These are phyloP conservation scores for Hipparchia semele DNA, from an alignment of 2,888 invertebrate genomes.

Conservation along the genomic window DNA sequence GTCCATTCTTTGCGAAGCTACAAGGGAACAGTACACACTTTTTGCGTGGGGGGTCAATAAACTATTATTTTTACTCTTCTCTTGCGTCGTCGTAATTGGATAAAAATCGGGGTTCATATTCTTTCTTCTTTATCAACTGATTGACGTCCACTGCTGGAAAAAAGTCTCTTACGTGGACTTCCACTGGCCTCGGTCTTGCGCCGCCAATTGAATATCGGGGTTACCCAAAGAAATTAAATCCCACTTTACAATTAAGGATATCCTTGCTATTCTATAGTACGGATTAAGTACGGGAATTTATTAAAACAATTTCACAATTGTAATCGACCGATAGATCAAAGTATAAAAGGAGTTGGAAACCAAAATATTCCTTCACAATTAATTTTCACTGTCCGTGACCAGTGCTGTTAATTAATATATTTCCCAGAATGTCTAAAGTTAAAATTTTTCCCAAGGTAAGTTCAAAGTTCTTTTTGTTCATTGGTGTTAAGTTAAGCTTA, in stretches of 20 bases:
- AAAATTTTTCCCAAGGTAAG: slow-evolving; percentile 39
- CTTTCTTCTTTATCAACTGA: no score
- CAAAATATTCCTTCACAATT: slow-evolving; percentile 41
- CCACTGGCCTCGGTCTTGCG: no score
- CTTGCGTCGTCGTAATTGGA: no score
- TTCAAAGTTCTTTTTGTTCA: neutral
- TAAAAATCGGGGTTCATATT: no score
- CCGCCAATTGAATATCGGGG: no score
- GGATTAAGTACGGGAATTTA: slow-evolving; percentile 56
- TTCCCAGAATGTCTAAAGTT: slow-evolving; percentile 30
- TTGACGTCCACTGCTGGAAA: no score
- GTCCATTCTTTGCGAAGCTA: no score
- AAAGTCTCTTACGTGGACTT: no score
- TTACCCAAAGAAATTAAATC: neutral
- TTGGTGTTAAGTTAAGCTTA: neutral
- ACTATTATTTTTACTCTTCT: no score
- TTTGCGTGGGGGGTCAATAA: no score
- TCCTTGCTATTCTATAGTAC: slow-evolving; percentile 49
- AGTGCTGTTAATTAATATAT: neutral
- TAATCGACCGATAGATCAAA: slow-evolving; percentile 54
- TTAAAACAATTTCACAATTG: slow-evolving; percentile 60
- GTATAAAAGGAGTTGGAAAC: slow-evolving; percentile 63
- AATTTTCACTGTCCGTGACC: neutral
- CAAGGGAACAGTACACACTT: no score
- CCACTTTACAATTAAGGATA: slow-evolving; percentile 20